Percentiles rank a stretch among this genome's conserved stretches.
Evolutionary conservation across 2,797 vertebrate genomes (phyloP).

Genomic region (Pristis pectinata): DNA sequence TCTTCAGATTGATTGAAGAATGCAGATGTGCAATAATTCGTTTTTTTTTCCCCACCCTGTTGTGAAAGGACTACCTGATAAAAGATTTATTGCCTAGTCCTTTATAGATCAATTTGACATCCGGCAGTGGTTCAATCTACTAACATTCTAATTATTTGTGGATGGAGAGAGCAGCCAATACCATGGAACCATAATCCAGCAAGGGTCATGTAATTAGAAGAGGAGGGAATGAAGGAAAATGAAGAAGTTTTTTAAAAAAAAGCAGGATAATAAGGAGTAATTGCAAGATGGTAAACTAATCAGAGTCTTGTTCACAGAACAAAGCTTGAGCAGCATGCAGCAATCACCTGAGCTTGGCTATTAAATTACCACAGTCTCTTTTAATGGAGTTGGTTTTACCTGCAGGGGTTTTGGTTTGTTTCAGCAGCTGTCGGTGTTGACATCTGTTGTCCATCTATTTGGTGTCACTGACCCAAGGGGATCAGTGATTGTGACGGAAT

Average conservation of each 20-base stretch:
- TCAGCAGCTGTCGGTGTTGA: conserved; percentile 22
- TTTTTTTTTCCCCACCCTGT: background rate
- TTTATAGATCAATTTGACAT: background rate
- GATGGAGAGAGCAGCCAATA: background rate
- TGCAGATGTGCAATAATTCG: background rate
- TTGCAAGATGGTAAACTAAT: background rate
- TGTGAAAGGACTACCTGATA: background rate
- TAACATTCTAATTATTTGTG: background rate
- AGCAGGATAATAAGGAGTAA: background rate
- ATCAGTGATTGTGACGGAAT: conserved; percentile 24
- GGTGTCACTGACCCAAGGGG: conserved; percentile 30
- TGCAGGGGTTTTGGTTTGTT: conserved; percentile 1
- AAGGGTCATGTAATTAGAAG: background rate
- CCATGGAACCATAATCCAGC: background rate
- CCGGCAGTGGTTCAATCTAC: background rate
- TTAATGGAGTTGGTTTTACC: conserved; percentile 14
- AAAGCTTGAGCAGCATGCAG: background rate
- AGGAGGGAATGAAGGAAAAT: background rate
- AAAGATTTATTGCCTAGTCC: background rate
- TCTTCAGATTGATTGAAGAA: background rate
- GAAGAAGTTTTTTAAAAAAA: too few relatives aligned
- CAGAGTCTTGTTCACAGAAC: background rate
- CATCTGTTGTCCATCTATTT: conserved; percentile 22
- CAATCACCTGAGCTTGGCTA: conserved; percentile 21
- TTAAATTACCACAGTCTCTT: conserved; percentile 19